phyloP scores from a whole-genome alignment of 2,797 vertebrate genomes.

The Tragopan temminckii region DNA sequence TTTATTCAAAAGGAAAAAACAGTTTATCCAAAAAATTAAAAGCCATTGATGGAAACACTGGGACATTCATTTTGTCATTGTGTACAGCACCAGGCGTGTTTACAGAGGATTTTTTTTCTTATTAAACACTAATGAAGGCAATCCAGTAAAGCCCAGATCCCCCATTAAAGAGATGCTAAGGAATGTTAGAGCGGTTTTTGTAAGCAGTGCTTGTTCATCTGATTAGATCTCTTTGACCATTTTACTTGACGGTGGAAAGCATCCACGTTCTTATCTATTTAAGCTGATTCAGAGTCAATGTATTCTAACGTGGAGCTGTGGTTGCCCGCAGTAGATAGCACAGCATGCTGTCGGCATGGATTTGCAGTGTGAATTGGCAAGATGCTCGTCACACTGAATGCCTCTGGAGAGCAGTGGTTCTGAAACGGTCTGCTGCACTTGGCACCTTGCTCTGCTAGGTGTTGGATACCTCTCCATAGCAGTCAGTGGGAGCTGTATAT shows the following conservation, averaged over 20 bases:
- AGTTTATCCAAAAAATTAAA: slow-evolving; percentile 55
- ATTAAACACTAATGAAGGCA: neutral
- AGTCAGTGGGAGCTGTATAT: slow-evolving; percentile 42
- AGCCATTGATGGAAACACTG: slow-evolving; percentile 22
- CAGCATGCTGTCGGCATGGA: slow-evolving; percentile 14
- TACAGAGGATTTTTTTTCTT: neutral
- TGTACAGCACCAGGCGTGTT: neutral
- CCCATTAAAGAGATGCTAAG: neutral
- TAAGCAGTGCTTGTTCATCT: neutral
- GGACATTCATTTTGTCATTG: neutral
- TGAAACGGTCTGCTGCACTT: slow-evolving; percentile 3
- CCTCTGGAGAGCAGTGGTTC: slow-evolving; percentile 52
- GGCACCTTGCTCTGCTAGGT: slow-evolving; percentile 35
- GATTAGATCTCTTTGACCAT: neutral
- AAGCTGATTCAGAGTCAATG: neutral
- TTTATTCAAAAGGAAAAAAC: slow-evolving; percentile 40
- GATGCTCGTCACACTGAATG: neutral
- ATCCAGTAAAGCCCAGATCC: neutral
- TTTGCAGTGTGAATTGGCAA: slow-evolving; percentile 61
- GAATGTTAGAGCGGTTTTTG: neutral
- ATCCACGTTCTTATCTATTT: neutral
- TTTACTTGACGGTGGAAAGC: neutral
- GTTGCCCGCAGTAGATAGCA: neutral
- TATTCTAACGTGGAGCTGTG: neutral
- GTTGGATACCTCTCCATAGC: slow-evolving; percentile 21